Evolutionary conservation across 1,140 invertebrate genomes (phyloP), one percentile per base, ranked within the genome.

Genomic region (Drosophila micromelanica): DNA sequence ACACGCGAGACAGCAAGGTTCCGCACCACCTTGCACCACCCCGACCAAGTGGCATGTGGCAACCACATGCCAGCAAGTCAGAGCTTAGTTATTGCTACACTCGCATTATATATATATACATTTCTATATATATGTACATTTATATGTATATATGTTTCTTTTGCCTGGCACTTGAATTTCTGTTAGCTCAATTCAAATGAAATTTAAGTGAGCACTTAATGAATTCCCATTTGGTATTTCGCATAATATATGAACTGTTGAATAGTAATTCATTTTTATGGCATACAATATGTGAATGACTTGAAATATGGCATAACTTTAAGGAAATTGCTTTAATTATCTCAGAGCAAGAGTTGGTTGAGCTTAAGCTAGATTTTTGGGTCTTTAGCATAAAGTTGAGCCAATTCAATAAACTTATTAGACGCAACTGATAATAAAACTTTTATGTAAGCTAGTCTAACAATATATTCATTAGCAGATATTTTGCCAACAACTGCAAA

Each of bases 121-220:
- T 67, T n/a, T n/a, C n/a, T n/a, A n/a, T n/a, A n/a, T n/a, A n/a
- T n/a, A n/a, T n/a, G n/a, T n/a, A n/a, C n/a, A n/a, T n/a, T n/a
- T n/a, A n/a, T 38, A 55, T 43, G 11, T n/a, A 57, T 61, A 69
- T 70, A 85, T 67, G 60, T 85, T 73, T 73, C 13, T 45, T 74
- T 85, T 42, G 68, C 51, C 15, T 40, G 57, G 23, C 81, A 86
- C 70, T 86, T 72, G 70, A 86, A 72, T 55, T 59, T 65, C 63
- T 67, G 27, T 67, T 80, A 17, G 56, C 67, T 42, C 67, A 80
- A 85, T 78, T 86, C 78, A 86, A 80, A 87, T 87, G 67, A 78
- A 87, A 62, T 76, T 70, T 56, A 78, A 70, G 60, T 52, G 65
- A 65, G 37, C 52, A 51, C 62, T 60, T 61, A 74, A 62, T 72